Evolutionary conservation across 2,888 invertebrate genomes (phyloP).

Genomic region (Acanthococcus lagerstroemiae): DNA sequence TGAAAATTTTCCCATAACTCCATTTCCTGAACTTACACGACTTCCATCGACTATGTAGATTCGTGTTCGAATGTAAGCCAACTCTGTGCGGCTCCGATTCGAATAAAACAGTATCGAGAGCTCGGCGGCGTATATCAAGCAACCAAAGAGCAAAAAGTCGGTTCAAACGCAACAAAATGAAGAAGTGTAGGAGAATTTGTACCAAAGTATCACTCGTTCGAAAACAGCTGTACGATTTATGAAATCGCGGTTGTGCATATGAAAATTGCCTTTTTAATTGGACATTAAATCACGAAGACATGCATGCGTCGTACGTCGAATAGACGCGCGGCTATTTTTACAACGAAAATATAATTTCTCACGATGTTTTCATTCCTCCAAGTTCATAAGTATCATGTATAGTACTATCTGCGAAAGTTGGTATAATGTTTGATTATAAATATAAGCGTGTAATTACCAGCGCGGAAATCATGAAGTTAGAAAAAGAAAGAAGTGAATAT

Average conservation of each 20-base stretch:
- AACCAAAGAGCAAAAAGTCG: background rate
- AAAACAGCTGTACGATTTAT: background rate
- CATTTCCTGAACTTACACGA: background rate
- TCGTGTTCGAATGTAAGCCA: too few species aligned
- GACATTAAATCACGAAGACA: background rate
- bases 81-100: too few species aligned
- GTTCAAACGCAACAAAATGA: background rate
- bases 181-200: background rate
- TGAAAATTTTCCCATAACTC: background rate
- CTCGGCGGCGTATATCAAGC: background rate
- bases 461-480: slow-evolving; percentile 27
- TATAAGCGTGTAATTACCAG: slow-evolving; percentile 28
- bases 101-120: too few species aligned
- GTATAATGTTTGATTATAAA: slow-evolving; percentile 27
- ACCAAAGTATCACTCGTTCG: background rate
- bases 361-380: background rate
- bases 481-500: background rate
- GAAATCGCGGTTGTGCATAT: background rate
- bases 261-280: background rate
- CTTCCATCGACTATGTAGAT: background rate
- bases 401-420: slow-evolving; percentile 25
- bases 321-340: background rate
- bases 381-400: background rate
- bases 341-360: background rate
- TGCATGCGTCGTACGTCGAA: background rate